A percentile compares a stretch with the other conserved stretches of the same genome.
These are phyloP conservation scores for Danaus chrysippus DNA, from an alignment of 2,888 invertebrate species.

Conservation along the genomic window DNA sequence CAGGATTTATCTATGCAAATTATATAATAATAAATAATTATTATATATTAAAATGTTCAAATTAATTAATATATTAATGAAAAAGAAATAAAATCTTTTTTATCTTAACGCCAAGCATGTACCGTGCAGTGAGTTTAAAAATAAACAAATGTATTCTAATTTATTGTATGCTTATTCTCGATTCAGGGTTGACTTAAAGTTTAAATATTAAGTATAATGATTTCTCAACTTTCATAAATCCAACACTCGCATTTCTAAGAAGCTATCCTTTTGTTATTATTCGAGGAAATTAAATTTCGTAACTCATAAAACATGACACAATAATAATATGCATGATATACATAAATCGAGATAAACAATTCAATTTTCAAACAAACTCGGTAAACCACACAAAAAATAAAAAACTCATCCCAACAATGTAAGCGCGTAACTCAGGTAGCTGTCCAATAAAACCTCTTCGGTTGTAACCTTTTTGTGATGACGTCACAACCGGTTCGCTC, in stretches of 20 bases:
- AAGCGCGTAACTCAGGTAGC: slow-evolving; percentile 57
- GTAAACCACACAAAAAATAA: slow-evolving; percentile 37
- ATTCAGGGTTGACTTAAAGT: neutral
- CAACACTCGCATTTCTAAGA: too few species aligned
- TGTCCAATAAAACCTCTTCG: slow-evolving; percentile 41
- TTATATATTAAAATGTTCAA: neutral
- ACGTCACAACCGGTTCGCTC: slow-evolving; percentile 44
- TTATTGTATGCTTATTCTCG: slow-evolving; percentile 1
- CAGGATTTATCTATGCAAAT: slow-evolving; percentile 2
- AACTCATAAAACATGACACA: slow-evolving; percentile 12
- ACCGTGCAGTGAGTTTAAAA: slow-evolving; percentile 1
- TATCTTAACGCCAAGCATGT: neutral
- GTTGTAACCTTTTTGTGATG: slow-evolving; percentile 29
- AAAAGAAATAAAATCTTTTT: neutral
- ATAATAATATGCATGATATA: slow-evolving; percentile 6
- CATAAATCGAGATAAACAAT: slow-evolving; percentile 5
- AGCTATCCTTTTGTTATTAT: too few species aligned
- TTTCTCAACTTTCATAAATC: too few species aligned
- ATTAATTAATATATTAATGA: neutral
- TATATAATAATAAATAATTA: neutral
- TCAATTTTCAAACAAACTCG: slow-evolving; percentile 26
- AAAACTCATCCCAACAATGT: slow-evolving; percentile 37
- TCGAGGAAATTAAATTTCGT: slow-evolving; percentile 17
- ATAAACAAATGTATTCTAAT: neutral
- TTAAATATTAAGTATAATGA: too few species aligned